Base-by-base conservation (phyloP, 2,797 vertebrate genomes). In the Rhabdophis nuchalis region DNA sequence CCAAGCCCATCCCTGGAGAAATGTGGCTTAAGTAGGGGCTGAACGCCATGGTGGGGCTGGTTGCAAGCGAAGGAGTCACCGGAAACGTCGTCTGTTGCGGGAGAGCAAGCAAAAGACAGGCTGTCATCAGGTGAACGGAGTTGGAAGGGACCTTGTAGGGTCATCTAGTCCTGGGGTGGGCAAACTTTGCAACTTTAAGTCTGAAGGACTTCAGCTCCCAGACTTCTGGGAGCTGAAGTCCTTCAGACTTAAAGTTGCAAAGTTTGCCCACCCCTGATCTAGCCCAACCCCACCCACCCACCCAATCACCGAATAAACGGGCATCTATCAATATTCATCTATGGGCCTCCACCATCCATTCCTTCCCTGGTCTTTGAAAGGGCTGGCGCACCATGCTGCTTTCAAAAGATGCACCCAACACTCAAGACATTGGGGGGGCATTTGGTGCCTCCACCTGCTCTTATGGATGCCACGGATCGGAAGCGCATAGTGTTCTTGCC, bases 11-110 rank as follows among this genome's bases (percentile, higher is more conserved):
- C 68, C 98, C 98, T 93, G 98, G 98, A 95, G 98, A 98, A 97
- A 99, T 97, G 96, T 99, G 99, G 97, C 98, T 98, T 94, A 99
- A 97, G 97, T 99, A 99, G 20, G 99, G 99, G 97, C 98, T 98
- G 96, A 99, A 99, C 94, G 98, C 98, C 99, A 99, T 98, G 41
- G 97, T 98, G 96, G 98, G 98, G 97, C 98, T 99, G 50, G 98
- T 98, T 96, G 98, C 98, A 97, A 99, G 96, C 9, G 98, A 98
- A 85, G 98, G 98, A 93, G 98, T 98, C 97, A 99, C 95, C 94
- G 99, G 98, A 98, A 99, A 99, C 4, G 99, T 98, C 60, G 98
- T 98, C 99, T 99, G 97, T 58, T 36, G 92, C 92, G 1, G 96
- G 92, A 92, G 95, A 94, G 96, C 90, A 96, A 88, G 60, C 60